Percentiles rank a stretch among this genome's conserved stretches.
Conservation (phyloP, 2,113 vertebrate species). For the Lichenostomus cassidix region DNA sequence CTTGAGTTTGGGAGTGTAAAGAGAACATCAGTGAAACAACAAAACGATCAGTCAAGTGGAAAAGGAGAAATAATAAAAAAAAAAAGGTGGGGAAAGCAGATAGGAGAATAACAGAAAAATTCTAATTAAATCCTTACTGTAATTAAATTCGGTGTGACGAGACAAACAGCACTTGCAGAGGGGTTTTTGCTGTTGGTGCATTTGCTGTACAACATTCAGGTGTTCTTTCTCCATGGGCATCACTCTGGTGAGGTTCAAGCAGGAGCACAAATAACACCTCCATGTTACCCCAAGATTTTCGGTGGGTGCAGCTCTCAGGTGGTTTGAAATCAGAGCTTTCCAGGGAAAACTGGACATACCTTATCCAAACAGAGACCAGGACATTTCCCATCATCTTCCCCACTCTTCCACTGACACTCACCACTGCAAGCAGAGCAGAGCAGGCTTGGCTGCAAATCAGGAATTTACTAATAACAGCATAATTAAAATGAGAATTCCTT, state of each 20-base stretch:
- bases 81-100: background rate
- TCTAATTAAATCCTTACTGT: constrained; percentile 27
- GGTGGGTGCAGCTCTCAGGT: background rate
- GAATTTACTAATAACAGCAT: background rate
- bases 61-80: background rate
- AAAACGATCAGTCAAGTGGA: constrained; percentile 30
- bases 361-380: background rate
- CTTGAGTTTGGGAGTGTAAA: constrained; percentile 40
- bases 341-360: background rate
- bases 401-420: background rate
- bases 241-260: background rate
- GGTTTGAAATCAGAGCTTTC: background rate
- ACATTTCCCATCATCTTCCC: background rate
- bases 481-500: constrained; percentile 18
- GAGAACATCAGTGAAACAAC: constrained; percentile 27
- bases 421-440: background rate
- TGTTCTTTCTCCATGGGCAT: accelerated
- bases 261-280: background rate
- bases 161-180: background rate
- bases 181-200: background rate
- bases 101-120: constrained; percentile 9
- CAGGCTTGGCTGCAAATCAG: background rate
- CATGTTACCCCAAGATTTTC: background rate
- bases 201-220: background rate
- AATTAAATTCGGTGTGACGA: constrained; percentile 29